Conservation (phyloP, 2,113 vertebrate genomes). For the Quiscalus mexicanus region DNA sequence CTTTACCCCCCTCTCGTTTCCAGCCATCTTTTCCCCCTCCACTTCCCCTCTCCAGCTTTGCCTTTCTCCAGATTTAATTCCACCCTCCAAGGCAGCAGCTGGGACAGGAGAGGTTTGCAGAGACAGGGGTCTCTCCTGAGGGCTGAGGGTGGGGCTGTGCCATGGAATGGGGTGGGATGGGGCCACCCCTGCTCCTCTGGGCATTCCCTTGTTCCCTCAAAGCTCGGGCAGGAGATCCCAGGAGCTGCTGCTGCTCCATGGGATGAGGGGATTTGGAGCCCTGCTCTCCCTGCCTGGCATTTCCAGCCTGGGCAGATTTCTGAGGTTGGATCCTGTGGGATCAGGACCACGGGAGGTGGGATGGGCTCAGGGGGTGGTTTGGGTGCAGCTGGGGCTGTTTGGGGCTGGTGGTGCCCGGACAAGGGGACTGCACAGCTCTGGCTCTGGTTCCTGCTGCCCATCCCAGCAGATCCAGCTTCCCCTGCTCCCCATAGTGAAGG, state of each 20-base stretch:
- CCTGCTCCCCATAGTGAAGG: neutral
- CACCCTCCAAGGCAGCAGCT: neutral
- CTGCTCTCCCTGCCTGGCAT: neutral
- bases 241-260: neutral
- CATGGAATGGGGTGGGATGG: fast-evolving
- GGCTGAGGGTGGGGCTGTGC: neutral
- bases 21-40: too few relatives aligned
- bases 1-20: neutral
- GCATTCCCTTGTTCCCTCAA: neutral
- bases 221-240: neutral
- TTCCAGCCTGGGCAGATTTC: neutral
- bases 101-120: neutral
- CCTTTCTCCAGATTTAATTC: neutral
- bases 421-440: neutral
- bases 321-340: neutral
- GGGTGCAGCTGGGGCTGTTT: neutral
- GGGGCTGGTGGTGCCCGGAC: neutral
- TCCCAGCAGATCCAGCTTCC: neutral
- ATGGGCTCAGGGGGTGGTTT: neutral
- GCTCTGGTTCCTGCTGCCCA: neutral
- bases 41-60: neutral
- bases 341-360: neutral
- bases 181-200: neutral
- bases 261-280: neutral
- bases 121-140: fast-evolving